A percentile compares a stretch with the other conserved stretches of the same genome.
phyloP scores from a whole-genome alignment of 2,888 invertebrate genomes.

The Doris montereyensis region DNA sequence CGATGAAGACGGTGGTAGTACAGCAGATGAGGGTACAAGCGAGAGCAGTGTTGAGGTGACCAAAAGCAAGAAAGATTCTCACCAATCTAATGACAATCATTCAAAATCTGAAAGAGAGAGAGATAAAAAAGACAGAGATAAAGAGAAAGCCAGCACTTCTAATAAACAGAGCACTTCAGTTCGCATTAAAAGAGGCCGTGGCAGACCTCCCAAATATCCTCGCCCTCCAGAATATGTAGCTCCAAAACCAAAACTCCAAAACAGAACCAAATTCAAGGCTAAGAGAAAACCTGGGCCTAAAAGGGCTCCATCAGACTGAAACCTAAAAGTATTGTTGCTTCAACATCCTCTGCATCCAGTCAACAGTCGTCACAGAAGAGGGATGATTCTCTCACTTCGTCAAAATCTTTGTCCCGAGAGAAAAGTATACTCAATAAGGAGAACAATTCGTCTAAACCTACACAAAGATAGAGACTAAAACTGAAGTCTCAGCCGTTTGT shows the following conservation, averaged over 20 bases:
- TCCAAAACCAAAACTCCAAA: constrained; percentile 34
- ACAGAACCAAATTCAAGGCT: constrained; percentile 15
- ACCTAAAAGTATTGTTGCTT: background rate
- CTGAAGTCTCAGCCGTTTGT: no score
- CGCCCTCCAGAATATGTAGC: constrained; percentile 45
- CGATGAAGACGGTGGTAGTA: constrained; percentile 42
- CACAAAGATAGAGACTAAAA: no score
- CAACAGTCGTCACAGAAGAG: background rate
- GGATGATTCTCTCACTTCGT: no score
- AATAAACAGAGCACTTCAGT: background rate
- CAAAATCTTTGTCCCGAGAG: no score
- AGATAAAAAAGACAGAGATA: background rate
- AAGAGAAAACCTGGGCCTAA: constrained; percentile 34
- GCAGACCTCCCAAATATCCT: constrained; percentile 51
- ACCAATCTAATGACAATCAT: no score
- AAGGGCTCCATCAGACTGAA: background rate
- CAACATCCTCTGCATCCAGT: background rate
- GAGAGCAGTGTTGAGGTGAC: constrained; percentile 29
- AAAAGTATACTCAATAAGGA: no score
- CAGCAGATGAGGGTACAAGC: constrained; percentile 40
- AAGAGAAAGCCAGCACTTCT: constrained; percentile 7
- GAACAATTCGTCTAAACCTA: no score
- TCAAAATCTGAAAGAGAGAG: background rate
- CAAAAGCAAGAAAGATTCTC: constrained; percentile 20
- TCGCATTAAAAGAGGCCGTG: constrained; percentile 48